These are phyloP conservation scores for Tragelaphus oryx DNA, from an alignment of 2,797 vertebrate species.

Conservation along the genomic window DNA sequence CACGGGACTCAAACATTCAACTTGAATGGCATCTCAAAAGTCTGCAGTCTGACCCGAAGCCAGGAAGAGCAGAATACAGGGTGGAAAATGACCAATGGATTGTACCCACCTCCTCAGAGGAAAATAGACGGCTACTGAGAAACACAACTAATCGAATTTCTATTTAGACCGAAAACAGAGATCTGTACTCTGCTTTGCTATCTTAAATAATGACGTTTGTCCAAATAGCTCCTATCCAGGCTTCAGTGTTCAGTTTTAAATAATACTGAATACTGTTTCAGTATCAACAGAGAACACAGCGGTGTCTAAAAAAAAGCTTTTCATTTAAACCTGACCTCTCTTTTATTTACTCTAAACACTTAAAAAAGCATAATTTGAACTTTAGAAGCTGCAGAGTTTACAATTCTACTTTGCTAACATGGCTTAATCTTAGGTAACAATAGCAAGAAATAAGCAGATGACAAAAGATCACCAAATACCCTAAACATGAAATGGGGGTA, in stretches of 20 bases:
- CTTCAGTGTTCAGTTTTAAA: slow-evolving; percentile 29
- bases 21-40: background rate
- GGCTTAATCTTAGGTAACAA: background rate
- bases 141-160: background rate
- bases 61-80: background rate
- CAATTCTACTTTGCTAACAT: background rate
- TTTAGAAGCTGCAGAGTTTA: slow-evolving; percentile 30
- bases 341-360: slow-evolving; percentile 8
- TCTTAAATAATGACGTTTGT: slow-evolving; percentile 32
- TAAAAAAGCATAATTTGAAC: slow-evolving; percentile 26
- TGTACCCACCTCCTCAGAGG: background rate
- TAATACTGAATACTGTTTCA: slow-evolving; percentile 8
- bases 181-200: background rate
- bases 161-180: background rate
- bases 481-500: background rate
- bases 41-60: background rate
- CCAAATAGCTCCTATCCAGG: background rate
- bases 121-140: background rate
- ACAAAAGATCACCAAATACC: background rate
- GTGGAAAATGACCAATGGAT: background rate
- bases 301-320: background rate
- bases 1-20: background rate
- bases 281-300: background rate
- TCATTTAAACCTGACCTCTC: background rate
- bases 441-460: background rate